A percentile compares a stretch with the other conserved stretches of the same genome.
phyloP scores from a whole-genome alignment of 2,797 vertebrate species.

The Limnodromus scolopaceus region DNA sequence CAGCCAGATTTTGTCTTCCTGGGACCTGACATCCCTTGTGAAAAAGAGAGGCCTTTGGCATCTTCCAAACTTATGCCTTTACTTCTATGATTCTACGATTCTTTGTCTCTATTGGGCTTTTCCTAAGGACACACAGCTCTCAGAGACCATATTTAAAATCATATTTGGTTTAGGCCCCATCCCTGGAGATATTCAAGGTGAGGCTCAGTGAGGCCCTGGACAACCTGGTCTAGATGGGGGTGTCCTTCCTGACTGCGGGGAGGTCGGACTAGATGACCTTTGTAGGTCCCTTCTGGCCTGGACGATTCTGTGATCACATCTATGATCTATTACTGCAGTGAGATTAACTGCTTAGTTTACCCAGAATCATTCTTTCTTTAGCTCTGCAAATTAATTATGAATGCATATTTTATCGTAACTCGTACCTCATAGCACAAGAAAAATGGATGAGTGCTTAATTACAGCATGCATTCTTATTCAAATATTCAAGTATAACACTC shows the following conservation, averaged over 20 bases:
- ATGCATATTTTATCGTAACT: neutral
- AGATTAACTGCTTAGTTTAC: neutral
- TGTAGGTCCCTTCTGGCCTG: too few species aligned
- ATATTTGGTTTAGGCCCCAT: too few species aligned
- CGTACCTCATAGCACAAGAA: neutral
- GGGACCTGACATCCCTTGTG: fast-evolving
- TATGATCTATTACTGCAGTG: neutral
- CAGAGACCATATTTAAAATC: neutral
- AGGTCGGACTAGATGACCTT: too few species aligned
- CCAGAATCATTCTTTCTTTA: neutral
- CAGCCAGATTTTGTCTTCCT: fast-evolving
- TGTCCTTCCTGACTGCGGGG: too few species aligned
- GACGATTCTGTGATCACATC: neutral
- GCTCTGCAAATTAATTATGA: neutral
- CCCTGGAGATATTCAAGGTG: too few species aligned
- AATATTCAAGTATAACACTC: neutral
- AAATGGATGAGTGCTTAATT: neutral
- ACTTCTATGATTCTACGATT: too few species aligned
- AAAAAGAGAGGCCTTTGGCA: neutral
- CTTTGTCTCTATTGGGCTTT: neutral
- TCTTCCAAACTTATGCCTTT: neutral
- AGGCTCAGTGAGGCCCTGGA: too few species aligned
- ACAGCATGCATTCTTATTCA: neutral
- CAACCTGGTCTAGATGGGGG: too few species aligned
- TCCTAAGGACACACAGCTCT: neutral